These are phyloP conservation scores for Plestiodon gilberti DNA, from an alignment of 2,113 vertebrate genomes.

Conservation along the genomic window DNA sequence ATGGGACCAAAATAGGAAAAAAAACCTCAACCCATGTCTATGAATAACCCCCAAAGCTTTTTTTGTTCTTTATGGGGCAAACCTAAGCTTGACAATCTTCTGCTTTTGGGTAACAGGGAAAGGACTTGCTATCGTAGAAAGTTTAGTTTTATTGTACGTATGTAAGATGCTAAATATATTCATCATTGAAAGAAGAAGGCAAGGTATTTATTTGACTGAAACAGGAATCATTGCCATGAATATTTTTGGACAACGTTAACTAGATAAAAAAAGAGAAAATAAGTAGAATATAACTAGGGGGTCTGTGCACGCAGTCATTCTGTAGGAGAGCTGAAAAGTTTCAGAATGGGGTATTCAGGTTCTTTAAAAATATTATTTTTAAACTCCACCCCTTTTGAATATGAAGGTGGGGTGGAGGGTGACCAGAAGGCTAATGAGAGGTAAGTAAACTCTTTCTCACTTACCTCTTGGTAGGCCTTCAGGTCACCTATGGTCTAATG, in stretches of 20 bases:
- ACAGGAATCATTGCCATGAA: not conserved
- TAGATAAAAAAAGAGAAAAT: not conserved
- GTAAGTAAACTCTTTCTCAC: no score
- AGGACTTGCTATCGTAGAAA: not conserved
- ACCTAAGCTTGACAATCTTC: not conserved
- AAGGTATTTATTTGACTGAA: not conserved
- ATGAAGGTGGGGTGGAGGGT: no score
- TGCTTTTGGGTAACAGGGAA: conserved; percentile 5
- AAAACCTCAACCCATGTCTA: not conserved
- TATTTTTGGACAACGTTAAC: not conserved
- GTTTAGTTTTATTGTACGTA: not conserved
- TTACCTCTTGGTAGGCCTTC: no score
- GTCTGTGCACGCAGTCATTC: not conserved
- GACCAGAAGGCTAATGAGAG: no score
- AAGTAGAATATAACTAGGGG: not conserved
- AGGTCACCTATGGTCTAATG: no score
- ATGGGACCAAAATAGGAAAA: conserved; percentile 37
- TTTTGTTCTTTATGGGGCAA: conserved; percentile 5
- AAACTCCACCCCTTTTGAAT: not conserved
- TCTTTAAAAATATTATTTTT: no score
- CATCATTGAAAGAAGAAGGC: not conserved
- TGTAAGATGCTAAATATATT: not conserved
- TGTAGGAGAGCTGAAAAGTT: not conserved
- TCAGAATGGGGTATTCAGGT: not conserved
- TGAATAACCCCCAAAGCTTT: conserved; percentile 28